These are phyloP conservation scores for Luperina testacea DNA, from an alignment of 2,888 invertebrate genomes.

Conservation along the genomic window DNA sequence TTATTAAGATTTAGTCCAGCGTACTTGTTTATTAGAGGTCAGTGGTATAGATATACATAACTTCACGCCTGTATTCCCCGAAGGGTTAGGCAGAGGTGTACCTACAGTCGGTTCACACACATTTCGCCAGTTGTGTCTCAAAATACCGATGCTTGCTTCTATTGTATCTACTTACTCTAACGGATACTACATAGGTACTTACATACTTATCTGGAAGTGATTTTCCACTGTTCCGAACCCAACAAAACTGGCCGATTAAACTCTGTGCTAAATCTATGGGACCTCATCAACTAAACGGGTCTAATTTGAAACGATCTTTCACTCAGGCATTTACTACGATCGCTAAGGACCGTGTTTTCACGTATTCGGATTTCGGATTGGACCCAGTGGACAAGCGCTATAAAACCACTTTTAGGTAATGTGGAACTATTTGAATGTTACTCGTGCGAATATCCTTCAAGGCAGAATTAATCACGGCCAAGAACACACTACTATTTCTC, in stretches of 20 bases:
- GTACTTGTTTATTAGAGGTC: no score
- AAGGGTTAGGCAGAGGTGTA: not conserved
- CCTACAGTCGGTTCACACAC: not conserved
- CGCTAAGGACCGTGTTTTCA: not conserved
- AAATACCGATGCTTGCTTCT: not conserved
- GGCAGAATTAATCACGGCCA: constrained; percentile 8
- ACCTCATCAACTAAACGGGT: not conserved
- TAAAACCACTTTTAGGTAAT: constrained; percentile 21
- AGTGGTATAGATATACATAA: not conserved
- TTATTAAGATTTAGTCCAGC: no score
- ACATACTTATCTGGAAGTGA: no score
- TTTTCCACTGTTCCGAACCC: not conserved
- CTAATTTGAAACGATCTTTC: constrained; percentile 28
- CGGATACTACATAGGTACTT: not conserved
- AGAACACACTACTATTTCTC: constrained; percentile 13
- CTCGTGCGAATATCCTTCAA: constrained; percentile 18
- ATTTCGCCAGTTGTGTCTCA: not conserved
- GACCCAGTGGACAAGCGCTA: constrained; percentile 9
- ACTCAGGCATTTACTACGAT: not conserved
- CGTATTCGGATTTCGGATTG: constrained; percentile 18
- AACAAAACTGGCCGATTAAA: not conserved
- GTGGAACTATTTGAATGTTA: constrained; percentile 28
- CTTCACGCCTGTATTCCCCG: not conserved
- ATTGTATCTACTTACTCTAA: not conserved
- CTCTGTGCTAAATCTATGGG: not conserved